Conservation (phyloP, 2,797 vertebrate species). For the Takifugu rubripes region DNA sequence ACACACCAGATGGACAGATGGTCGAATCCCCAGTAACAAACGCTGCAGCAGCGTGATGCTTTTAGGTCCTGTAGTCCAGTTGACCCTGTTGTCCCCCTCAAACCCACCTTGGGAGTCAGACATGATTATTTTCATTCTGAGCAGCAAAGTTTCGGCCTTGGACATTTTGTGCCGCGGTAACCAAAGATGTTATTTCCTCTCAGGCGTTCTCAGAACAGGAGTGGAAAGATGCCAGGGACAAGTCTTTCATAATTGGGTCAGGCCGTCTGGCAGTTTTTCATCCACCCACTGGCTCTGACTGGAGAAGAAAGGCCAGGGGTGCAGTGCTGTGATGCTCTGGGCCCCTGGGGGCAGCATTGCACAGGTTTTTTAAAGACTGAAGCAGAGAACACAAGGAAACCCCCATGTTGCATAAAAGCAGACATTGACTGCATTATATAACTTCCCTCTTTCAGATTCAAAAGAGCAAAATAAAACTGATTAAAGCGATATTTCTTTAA, state of each 20-base stretch:
- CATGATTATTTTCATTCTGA: conserved; percentile 13
- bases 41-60: too few species aligned
- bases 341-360: conserved; percentile 69
- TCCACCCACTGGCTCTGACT: conserved; percentile 36
- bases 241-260: conserved; percentile 62
- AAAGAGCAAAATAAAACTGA: too few species aligned
- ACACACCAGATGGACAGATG: conserved; percentile 13
- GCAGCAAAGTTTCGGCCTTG: conserved; percentile 36
- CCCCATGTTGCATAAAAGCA: not conserved
- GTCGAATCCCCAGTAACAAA: not conserved
- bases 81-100: conserved; percentile 19
- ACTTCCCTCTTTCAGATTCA: too few species aligned
- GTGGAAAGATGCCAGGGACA: conserved; percentile 37
- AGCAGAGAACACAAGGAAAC: not conserved
- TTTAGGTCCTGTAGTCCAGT: not conserved
- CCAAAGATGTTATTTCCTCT: conserved; percentile 36
- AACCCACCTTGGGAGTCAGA: conserved; percentile 14
- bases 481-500: too few species aligned
- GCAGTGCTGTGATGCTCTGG: conserved; percentile 32
- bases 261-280: conserved; percentile 47
- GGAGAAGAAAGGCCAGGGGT: conserved; percentile 25
- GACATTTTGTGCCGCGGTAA: conserved; percentile 17
- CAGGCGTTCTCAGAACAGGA: conserved; percentile 20
- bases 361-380: conserved; percentile 40
- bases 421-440: too few species aligned